Base-by-base conservation (phyloP, 2,888 invertebrate genomes). In the Nudaria mundana region DNA sequence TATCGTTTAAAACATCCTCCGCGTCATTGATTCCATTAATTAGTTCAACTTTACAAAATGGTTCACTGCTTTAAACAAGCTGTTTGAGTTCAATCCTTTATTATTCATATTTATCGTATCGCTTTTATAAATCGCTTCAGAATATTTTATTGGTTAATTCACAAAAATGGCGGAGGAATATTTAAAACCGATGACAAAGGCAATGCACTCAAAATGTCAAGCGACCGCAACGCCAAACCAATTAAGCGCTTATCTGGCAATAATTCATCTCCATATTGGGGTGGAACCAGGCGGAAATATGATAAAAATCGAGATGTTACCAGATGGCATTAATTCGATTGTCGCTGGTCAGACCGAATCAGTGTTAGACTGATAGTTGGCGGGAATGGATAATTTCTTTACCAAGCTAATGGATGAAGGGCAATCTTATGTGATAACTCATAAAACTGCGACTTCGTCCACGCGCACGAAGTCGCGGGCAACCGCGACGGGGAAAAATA, bases 311-410 rank as follows among this genome's bases (percentile, higher is more conserved):
- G 76, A 53, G 62, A 56, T 61, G 66, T 69, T 70, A 78, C 78
- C 86, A 85, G 85, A 81, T 80, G 84, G 75, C 74, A 71, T 68
- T 83, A 86, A 88, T 83, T 84, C 81, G 75, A 87, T 88, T 81
- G 81, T 80, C 77, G 73, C 79, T 72, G 70, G 78, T 81, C 86
- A 70, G 79, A 76, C 73, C 59, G 72, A 75, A 87, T 87, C 80
- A 82, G 74, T 74, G 82, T 81, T 81, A 81, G 78, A 66, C 71
- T 81, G 87, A 88, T 88, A 86, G 85, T 82, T 80, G 77, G 75
- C 63, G 67, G 81, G 84, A 84, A 77, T 63, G 70, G 74, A 63
- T 81, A 83, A 81, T 85, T 79, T 82, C 76, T 79, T 81, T 73
- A 59, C 65, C 46, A 54, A 51, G 52, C 72, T 86, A 85, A 87